Base-by-base conservation (phyloP, 2,888 invertebrate species). In the Polymixis flavicincta region DNA sequence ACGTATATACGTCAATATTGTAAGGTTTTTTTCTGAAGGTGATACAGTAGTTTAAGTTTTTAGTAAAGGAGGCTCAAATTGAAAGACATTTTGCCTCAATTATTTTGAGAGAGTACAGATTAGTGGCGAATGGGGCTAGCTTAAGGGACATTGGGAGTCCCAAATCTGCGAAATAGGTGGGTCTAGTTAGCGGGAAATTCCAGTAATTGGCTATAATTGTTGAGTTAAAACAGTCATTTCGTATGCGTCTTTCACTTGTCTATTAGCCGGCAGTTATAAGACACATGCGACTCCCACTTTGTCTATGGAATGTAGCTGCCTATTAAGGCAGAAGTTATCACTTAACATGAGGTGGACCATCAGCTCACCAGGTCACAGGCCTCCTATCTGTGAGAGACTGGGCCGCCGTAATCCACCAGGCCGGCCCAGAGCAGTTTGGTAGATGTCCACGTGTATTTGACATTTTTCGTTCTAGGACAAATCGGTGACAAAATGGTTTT, bases 21-120 rank as follows among this genome's bases (percentile, higher is more conserved):
- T 80, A 80, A 14, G 57, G 3, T 45, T 50, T 37, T 65, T 61
- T 77, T 57, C 14, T 50, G 9, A 73, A 54, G n/a, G 55, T 14
- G 6, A 25, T 64, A 52, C 77, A 59, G 57, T 73, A 64, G 57
- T 73, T 55, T 55, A 52, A 28, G 22, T 45, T 74, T 28, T 14
- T 8, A 25, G 4, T n/a, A 5, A 14, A 50, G 17, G 11, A 3
- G 42, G 28, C 17, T 54, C 9, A 14, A 42, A 11, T 22, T 25
- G 1, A 0, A 22, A 13, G 28, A 22, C 4, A 17, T 52, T 17
- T 22, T 28, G 52, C 17, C 22, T 52, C 7, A 52, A 52, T 1
- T 17, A n/a, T 64, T 28, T 69, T 45, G 1, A 11, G 4, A 7
- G 4, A 0, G 66, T 66, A 14, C 32, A 69, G n/a, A 0, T 17